Conservation (phyloP, 2,888 invertebrate genomes). For the Ornithoptera alexandrae region DNA sequence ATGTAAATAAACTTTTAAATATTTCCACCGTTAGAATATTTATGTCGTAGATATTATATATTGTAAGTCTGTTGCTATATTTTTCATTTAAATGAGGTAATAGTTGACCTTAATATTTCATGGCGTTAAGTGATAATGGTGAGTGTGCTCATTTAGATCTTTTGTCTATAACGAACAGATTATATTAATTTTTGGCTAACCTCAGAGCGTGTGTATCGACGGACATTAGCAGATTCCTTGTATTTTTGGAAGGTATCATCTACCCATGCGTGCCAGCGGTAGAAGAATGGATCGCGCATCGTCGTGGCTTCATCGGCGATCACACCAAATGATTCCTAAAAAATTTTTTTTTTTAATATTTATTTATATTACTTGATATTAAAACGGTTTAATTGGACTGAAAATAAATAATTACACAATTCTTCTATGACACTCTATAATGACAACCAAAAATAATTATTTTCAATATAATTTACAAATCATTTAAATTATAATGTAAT, state of each 20-base stretch:
- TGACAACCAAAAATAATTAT: too few relatives aligned
- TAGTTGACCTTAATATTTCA: too few relatives aligned
- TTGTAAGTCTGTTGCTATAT: too few relatives aligned
- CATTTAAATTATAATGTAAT: background rate
- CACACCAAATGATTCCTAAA: conserved; percentile 86
- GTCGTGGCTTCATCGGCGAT: conserved; percentile 91
- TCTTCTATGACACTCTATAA: too few relatives aligned
- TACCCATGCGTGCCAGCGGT: conserved; percentile 90
- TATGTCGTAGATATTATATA: too few relatives aligned
- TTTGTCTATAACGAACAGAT: background rate
- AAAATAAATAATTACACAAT: too few relatives aligned
- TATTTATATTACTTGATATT: background rate
- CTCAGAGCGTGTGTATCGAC: conserved; percentile 65
- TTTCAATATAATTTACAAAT: too few relatives aligned
- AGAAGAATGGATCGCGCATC: conserved; percentile 93
- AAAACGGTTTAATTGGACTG: too few relatives aligned
- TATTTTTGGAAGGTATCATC: conserved; percentile 87
- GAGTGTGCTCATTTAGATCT: background rate
- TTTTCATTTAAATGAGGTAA: too few relatives aligned
- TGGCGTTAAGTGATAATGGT: too few relatives aligned
- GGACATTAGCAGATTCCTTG: conserved; percentile 76
- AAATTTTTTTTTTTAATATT: background rate
- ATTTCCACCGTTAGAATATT: too few relatives aligned
- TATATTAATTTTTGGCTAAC: conserved; percentile 37
- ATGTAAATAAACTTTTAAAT: too few relatives aligned